Evolutionary conservation across 2,113 vertebrate genomes (phyloP).

Genomic region (Psephotus haematonotus): DNA sequence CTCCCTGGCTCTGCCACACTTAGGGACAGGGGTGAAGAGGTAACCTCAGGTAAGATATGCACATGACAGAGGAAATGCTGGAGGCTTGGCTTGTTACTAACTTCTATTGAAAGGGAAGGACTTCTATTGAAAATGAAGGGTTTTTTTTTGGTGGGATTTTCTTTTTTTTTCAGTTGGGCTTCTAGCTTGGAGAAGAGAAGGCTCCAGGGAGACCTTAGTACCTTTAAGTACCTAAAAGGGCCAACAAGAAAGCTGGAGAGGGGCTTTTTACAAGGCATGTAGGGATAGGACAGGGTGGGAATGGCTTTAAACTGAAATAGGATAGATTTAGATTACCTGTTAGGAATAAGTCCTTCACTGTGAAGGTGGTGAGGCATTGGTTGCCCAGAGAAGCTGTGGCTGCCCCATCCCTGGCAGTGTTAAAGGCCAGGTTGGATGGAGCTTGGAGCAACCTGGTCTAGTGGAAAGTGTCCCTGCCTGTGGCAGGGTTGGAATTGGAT

Average conservation of each 20-base stretch:
- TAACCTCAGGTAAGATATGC: fast-evolving
- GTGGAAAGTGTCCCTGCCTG: not conserved
- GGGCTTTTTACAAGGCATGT: not conserved
- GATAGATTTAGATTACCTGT: not conserved
- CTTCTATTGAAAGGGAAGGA: not conserved
- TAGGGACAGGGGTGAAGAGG: not conserved
- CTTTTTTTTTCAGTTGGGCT: not conserved
- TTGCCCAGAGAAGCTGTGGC: not conserved
- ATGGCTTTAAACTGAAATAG: not conserved
- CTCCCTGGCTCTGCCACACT: not conserved
- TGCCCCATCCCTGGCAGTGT: not conserved
- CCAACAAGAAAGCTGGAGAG: not conserved
- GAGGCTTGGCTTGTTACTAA: not conserved
- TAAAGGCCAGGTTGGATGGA: not conserved
- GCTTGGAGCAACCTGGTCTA: not conserved
- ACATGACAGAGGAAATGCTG: not conserved
- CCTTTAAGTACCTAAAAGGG: not conserved
- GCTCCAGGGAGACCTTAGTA: not conserved
- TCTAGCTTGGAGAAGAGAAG: not conserved
- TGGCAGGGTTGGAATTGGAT: not conserved
- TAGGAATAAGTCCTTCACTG: not conserved
- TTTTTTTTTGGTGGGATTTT: too few species aligned
- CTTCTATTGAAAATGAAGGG: not conserved
- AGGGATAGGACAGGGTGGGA: not conserved
- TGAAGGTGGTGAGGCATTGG: not conserved